Conservation (phyloP, 2,888 invertebrate species). For the Chesias legatella region DNA sequence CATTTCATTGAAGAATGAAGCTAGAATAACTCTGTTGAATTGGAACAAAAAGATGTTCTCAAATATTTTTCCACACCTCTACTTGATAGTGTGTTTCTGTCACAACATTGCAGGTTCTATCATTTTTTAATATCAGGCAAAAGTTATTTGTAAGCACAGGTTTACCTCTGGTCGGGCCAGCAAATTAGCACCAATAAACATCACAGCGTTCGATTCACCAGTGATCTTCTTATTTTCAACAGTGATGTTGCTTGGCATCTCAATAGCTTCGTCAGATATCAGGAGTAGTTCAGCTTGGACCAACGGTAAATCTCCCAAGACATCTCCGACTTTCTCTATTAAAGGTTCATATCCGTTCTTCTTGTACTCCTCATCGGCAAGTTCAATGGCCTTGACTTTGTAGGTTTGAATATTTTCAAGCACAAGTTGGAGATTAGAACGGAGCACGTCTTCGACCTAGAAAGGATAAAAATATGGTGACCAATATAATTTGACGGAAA, state of each 20-base stretch:
- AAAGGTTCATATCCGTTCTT: conserved; percentile 68
- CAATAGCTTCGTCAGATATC: conserved; percentile 70
- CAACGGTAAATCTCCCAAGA: conserved; percentile 84
- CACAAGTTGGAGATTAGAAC: conserved; percentile 84
- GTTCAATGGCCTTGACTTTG: conserved; percentile 82
- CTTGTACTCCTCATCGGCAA: conserved; percentile 74
- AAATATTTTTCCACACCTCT: no score
- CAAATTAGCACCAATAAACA: conserved; percentile 77
- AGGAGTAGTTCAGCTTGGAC: conserved; percentile 84
- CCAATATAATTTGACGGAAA: no score
- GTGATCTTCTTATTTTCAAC: conserved; percentile 82
- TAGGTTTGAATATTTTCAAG: conserved; percentile 84
- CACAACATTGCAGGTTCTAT: no score
- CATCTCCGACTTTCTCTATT: conserved; percentile 76
- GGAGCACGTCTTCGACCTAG: conserved; percentile 74
- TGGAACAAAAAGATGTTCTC: no score
- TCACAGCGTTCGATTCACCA: conserved; percentile 71
- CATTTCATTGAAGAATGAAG: no score
- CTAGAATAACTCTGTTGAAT: no score
- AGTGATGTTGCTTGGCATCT: conserved; percentile 73
- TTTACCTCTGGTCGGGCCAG: conserved; percentile 71
- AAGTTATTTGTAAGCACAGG: background rate
- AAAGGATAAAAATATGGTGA: conserved; percentile 20
- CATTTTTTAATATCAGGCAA: background rate
- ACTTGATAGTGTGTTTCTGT: no score